Evolutionary conservation across 1,140 invertebrate species (phyloP), one percentile per base, ranked within the genome.

Genomic region (Bombus waltoni): DNA sequence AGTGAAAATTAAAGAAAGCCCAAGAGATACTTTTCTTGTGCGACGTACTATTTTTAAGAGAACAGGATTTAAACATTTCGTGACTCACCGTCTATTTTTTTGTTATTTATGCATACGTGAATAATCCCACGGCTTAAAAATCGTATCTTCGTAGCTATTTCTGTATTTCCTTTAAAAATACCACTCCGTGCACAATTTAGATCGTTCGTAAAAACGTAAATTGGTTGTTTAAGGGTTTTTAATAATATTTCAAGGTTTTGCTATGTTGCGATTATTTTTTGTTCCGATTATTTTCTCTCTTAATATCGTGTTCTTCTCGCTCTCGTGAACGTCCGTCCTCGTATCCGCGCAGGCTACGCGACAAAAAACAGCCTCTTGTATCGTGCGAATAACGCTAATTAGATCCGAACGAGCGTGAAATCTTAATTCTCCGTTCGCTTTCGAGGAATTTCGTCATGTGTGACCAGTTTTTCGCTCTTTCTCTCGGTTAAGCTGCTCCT

Each of bases 331-430:
- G 35, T 38, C 15, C 47, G 35, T 38, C 15, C 18, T 9, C 68
- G 35, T 25, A 22, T 25, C 9, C 18, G 68, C 22, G 40, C 40
- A 32, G 32, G 15, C 70, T 8, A 47, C 70, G 15, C 47, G 68
- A 35, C 28, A 38, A 38, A 44, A 59, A 68, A 53, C 44, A 40
- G 57, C 32, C 59, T 35, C 32, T 22, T 74, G 62, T 65, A 82
- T 73, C 81, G 38, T n/a, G 57, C 28, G 68, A 32, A 71, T 59
- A 59, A 57, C 68, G 68, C 71, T 81, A 72, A 81, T 81, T 72
- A 81, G 25, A 74, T 47, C n/a, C n/a, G 32, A 62, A 42, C 25
- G 40, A 82, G n/a, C 70, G 38, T 74, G 71, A 82, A 75, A 72
- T 82, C 59, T 75, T 32, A 47, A 65, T 57, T 42, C 47, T 25